Evolutionary conservation across 1,140 invertebrate genomes (phyloP).

Genomic region (Hyles vespertilio): DNA sequence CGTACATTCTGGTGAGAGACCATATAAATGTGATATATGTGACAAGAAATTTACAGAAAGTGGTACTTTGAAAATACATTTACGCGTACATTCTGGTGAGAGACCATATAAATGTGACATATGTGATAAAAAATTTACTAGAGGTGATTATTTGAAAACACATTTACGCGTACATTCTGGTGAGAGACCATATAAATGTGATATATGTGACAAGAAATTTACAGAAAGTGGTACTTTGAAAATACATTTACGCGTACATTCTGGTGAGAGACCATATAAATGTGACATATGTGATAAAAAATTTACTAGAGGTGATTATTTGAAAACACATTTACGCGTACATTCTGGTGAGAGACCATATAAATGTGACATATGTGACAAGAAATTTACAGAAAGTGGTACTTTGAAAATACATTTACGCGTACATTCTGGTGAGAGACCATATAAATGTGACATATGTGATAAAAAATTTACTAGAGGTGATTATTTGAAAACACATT

Average conservation of each 20-base stretch:
- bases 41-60: background rate
- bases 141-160: background rate
- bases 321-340: slow-evolving; percentile 9
- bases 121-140: background rate
- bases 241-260: slow-evolving; percentile 11
- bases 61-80: slow-evolving; percentile 8
- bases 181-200: background rate
- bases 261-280: slow-evolving; percentile 13
- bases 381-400: slow-evolving; percentile 3
- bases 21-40: slow-evolving; percentile 18
- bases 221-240: slow-evolving; percentile 5
- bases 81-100: slow-evolving; percentile 4
- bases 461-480: background rate
- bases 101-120: slow-evolving; percentile 9
- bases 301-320: slow-evolving; percentile 4
- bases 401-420: slow-evolving; percentile 6
- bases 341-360: slow-evolving; percentile 17
- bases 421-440: slow-evolving; percentile 15
- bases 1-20: slow-evolving; percentile 16
- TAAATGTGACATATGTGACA: slow-evolving; percentile 14
- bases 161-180: background rate
- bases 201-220: slow-evolving; percentile 2
- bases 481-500: slow-evolving; percentile 7
- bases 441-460: slow-evolving; percentile 17
- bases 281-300: slow-evolving; percentile 17